A percentile compares a stretch with the other conserved stretches of the same genome.
These are phyloP conservation scores for Drosophila pseudoananassae DNA, from an alignment of 1,140 invertebrate species.

Conservation along the genomic window DNA sequence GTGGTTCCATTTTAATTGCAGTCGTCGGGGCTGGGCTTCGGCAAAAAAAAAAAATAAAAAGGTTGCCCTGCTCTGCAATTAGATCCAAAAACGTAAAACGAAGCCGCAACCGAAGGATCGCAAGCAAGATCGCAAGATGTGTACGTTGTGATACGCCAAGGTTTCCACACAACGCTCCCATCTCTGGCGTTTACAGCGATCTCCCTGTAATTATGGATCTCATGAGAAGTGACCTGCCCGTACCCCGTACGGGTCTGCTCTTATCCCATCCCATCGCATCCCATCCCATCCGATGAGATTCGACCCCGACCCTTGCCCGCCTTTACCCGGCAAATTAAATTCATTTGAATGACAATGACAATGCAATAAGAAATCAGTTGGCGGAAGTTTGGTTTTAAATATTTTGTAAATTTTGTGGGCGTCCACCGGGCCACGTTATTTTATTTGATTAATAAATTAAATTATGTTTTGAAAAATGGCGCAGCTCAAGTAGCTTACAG, in stretches of 20 bases:
- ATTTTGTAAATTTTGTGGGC: constrained; percentile 82
- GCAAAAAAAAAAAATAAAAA: constrained; percentile 41
- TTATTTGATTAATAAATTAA: constrained; percentile 44
- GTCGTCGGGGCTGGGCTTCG: constrained; percentile 44
- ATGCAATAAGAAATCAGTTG: constrained; percentile 46
- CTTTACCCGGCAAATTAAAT: constrained; percentile 42
- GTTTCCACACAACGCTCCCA: constrained; percentile 9
- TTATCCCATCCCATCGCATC: constrained; percentile 15
- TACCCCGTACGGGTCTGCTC: constrained; percentile 24
- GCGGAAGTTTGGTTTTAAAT: constrained; percentile 80
- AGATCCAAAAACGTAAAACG: constrained; percentile 74
- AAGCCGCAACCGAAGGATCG: constrained; percentile 76
- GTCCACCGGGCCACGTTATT: constrained; percentile 36
- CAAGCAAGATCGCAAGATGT: constrained; percentile 67
- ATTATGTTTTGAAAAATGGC: constrained; percentile 57
- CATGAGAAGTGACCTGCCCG: constrained; percentile 57
- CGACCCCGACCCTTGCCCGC: constrained; percentile 25
- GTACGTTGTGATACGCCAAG: constrained; percentile 49
- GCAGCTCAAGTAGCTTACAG: constrained; percentile 26
- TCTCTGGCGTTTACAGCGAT: constrained; percentile 41
- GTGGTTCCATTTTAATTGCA: constrained; percentile 81
- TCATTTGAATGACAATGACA: constrained; percentile 69
- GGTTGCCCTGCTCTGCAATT: constrained; percentile 69
- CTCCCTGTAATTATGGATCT: constrained; percentile 52
- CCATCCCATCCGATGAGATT: constrained; percentile 20